phyloP scores from a whole-genome alignment of 2,888 invertebrate species.

The Argyresthia goedartella region DNA sequence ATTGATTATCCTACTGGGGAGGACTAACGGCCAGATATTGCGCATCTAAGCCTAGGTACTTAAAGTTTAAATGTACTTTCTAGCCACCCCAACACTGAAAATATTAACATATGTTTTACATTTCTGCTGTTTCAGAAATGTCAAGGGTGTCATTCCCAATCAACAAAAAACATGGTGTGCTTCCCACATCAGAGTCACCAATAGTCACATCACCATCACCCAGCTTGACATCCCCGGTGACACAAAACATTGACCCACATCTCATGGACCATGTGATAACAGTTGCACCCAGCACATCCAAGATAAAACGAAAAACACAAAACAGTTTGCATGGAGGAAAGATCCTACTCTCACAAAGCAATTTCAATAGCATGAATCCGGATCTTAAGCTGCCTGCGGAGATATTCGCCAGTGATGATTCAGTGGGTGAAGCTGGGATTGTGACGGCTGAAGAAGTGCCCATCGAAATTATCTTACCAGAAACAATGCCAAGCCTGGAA shows the following conservation, averaged over 20 bases:
- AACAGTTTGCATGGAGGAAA: not conserved
- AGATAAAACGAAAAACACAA: slow-evolving; percentile 16
- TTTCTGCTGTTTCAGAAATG: slow-evolving; percentile 2
- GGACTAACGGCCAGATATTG: too few species aligned
- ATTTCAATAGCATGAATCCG: slow-evolving; percentile 43
- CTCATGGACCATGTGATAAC: not conserved
- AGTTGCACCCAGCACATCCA: slow-evolving; percentile 23
- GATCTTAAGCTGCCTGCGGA: slow-evolving; percentile 60
- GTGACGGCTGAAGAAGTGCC: slow-evolving; percentile 32
- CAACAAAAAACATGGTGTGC: not conserved
- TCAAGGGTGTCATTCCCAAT: not conserved
- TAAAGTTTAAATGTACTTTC: too few species aligned
- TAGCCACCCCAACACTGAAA: not conserved
- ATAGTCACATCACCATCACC: not conserved
- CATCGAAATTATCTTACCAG: slow-evolving; percentile 31
- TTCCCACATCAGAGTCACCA: not conserved
- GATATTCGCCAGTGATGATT: slow-evolving; percentile 60
- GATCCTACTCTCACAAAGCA: slow-evolving; percentile 28
- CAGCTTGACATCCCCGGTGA: not conserved
- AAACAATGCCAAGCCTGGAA: slow-evolving; percentile 25
- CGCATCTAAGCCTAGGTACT: too few species aligned
- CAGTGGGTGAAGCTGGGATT: slow-evolving; percentile 48
- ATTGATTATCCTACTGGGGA: too few species aligned
- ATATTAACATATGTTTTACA: not conserved
- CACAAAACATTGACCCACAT: not conserved